Evolutionary conservation across 2,888 invertebrate species (phyloP), one percentile per base, ranked within the genome.

Genomic region (Drosophila formosana): DNA sequence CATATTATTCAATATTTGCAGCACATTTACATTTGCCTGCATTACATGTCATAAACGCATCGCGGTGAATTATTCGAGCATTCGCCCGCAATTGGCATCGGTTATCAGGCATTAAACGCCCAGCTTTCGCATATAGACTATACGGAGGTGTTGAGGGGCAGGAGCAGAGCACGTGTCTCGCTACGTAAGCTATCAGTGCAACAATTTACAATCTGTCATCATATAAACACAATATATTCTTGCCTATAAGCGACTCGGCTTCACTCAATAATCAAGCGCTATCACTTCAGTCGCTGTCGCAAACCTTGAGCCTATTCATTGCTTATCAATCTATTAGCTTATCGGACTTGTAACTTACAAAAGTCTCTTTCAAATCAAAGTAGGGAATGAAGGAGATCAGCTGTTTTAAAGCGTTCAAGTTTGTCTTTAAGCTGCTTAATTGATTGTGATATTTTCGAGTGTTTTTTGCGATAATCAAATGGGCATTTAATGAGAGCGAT

Each of bases 1-100:
- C 11, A n/a, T 57, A 70, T 77, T 77, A 77, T 74, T 65, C n/a
- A 57, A 74, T 50, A 72, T 45, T 23, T 26, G 41, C 47, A 18
- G 18, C 18, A 18, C 18, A 18, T 18, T 18, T 2, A 18, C 18
- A 18, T 18, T 23, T 26, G 41, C 47, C 6, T 47, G 26, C 28
- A 50, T 50, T 50, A 23, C 50, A 30, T 30, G 49, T 6, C 18
- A 32, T 11, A 6, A 28, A 47, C 3, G 9, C 18, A 11, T 45
- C 13, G 25, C 37, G 11, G 11, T 11, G 37, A n/a, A 37, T 37
- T 37, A 5, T 37, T 11, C n/a, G n/a, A 37, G n/a, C n/a, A 4
- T 37, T 37, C n/a, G 4, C 9, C n/a, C 6, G 37, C 28, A 58
- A 28, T 49, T 28, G 49, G 11, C 34, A 39, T 49, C 57, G 47